phyloP scores from a whole-genome alignment of 2,113 vertebrate genomes.

The Lepus timidus region DNA sequence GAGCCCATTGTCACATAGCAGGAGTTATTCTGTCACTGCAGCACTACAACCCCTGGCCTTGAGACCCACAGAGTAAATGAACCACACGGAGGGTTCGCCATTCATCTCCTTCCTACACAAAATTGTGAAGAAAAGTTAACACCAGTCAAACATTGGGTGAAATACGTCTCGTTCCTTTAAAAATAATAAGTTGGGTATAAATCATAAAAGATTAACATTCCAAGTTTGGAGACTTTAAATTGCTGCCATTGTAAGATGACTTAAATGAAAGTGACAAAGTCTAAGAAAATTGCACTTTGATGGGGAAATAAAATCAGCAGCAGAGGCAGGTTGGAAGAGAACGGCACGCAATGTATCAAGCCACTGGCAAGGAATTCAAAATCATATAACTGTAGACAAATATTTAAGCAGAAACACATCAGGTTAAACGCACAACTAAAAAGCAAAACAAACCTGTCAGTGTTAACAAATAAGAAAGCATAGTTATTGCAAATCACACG shows the following conservation, averaged over 20 bases:
- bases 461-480: background rate
- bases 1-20: background rate
- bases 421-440: background rate
- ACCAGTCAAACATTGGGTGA: background rate
- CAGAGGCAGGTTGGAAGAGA: background rate
- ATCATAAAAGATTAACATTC: slow-evolving; percentile 9
- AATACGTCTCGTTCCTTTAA: background rate
- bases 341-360: background rate
- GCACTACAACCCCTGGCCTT: background rate
- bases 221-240: slow-evolving; percentile 14
- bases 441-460: background rate
- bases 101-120: background rate
- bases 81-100: accelerated
- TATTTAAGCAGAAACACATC: background rate
- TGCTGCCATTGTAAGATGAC: background rate
- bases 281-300: background rate
- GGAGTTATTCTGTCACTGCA: background rate
- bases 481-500: background rate
- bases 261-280: slow-evolving; percentile 38
- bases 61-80: background rate
- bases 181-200: background rate
- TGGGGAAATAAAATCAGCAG: background rate
- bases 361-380: background rate
- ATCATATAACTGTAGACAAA: background rate
- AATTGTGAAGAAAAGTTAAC: background rate